Percentiles rank a stretch among this genome's conserved stretches.
Conservation (phyloP, 2,888 invertebrate species). For the Morpho deidamia region DNA sequence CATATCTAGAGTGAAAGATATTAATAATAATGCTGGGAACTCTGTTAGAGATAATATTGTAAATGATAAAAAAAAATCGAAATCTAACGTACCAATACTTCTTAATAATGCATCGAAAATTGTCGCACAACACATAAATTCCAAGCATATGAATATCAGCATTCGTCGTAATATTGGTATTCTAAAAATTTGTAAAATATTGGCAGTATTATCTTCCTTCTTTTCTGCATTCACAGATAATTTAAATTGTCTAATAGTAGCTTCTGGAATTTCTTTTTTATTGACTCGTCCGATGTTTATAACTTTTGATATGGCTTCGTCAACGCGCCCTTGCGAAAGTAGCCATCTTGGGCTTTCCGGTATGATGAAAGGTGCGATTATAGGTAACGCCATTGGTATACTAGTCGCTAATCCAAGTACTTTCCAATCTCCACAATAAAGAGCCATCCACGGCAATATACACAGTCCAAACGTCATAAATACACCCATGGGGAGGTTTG, state of each 20-base stretch:
- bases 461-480: conserved; percentile 43
- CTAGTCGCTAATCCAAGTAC: conserved; percentile 47
- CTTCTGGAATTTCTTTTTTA: conserved; percentile 39
- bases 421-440: conserved; percentile 54
- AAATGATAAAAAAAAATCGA: conserved; percentile 57
- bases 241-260: conserved; percentile 43
- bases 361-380: conserved; percentile 45
- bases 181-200: conserved; percentile 40
- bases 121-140: conserved; percentile 43
- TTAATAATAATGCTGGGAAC: conserved; percentile 47
- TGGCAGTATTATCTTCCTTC: conserved; percentile 25
- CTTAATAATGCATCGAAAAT: conserved; percentile 50
- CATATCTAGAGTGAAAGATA: conserved; percentile 47
- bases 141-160: conserved; percentile 41
- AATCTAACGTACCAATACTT: conserved; percentile 46
- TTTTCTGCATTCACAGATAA: conserved; percentile 20
- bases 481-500: conserved; percentile 49
- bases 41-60: conserved; percentile 54
- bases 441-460: conserved; percentile 50
- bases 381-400: conserved; percentile 41
- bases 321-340: conserved; percentile 44
- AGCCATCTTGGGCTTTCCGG: conserved; percentile 64
- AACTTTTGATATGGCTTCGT: conserved; percentile 47
- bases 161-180: conserved; percentile 40
- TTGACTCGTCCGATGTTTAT: conserved; percentile 42